Evolutionary conservation across 2,113 vertebrate species (phyloP).

Genomic region (Puma concolor): DNA sequence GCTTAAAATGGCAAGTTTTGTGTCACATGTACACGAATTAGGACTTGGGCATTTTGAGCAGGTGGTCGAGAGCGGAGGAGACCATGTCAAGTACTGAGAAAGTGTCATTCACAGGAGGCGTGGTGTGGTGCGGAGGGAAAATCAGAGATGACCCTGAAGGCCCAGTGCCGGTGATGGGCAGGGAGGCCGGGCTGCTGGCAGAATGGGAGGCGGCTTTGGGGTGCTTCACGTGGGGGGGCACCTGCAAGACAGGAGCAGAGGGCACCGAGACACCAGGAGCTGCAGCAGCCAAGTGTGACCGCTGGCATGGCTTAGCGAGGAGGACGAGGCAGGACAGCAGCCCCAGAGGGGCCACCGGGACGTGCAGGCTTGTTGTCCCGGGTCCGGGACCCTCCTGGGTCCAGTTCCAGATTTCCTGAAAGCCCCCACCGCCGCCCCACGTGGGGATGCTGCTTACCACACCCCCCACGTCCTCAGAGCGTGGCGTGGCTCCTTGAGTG

Average conservation of each 20-base stretch:
- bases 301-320: rapidly evolving
- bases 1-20: not conserved
- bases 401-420: not conserved
- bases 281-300: not conserved
- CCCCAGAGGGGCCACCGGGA: not conserved
- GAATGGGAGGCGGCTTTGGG: not conserved
- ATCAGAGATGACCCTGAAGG: rapidly evolving
- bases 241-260: not conserved
- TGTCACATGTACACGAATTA: not conserved
- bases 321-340: not conserved
- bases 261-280: not conserved
- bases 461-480: rapidly evolving
- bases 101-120: rapidly evolving
- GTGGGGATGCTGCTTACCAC: rapidly evolving
- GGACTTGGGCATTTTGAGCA: not conserved
- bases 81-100: rapidly evolving
- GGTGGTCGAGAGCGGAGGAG: not conserved
- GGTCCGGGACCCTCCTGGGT: not conserved
- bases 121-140: not conserved
- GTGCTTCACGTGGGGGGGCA: not conserved
- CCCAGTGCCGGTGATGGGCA: not conserved
- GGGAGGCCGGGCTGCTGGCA: not conserved
- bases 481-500: not conserved
- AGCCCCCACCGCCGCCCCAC: too few species aligned
- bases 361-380: too few species aligned